Conservation (phyloP, 2,888 invertebrate species). For the Antitype chi region DNA sequence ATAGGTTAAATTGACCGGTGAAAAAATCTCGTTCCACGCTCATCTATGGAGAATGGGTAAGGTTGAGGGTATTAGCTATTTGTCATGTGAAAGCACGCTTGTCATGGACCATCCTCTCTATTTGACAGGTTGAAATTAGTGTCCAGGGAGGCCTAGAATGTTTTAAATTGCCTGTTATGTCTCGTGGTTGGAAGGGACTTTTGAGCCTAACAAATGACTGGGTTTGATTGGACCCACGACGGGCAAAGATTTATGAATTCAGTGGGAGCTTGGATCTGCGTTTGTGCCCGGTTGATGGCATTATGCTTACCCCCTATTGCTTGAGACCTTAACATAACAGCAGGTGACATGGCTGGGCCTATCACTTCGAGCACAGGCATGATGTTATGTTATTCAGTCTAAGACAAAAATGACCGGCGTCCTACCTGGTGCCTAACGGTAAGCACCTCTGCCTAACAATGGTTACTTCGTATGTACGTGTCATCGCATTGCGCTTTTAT, state of each 20-base stretch:
- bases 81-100: conserved; percentile 40
- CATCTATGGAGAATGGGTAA: conserved; percentile 13
- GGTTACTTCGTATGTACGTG: neutral
- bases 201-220: too few relatives aligned
- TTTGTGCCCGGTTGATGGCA: neutral
- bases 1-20: conserved; percentile 55
- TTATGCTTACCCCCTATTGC: neutral
- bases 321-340: neutral
- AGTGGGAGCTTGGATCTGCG: neutral
- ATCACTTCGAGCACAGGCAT: neutral
- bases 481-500: conserved; percentile 18
- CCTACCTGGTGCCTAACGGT: conserved; percentile 35
- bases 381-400: neutral
- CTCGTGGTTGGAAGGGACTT: neutral
- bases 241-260: neutral
- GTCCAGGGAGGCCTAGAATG: conserved; percentile 4
- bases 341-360: neutral
- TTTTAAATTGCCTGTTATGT: neutral
- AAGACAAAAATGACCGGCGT: neutral
- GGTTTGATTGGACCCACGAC: too few relatives aligned
- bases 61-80: conserved; percentile 29
- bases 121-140: conserved; percentile 32
- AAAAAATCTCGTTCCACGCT: conserved; percentile 39
- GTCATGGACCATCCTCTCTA: conserved; percentile 8
- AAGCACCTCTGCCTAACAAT: conserved; percentile 17